phyloP scores from a whole-genome alignment of 1,140 invertebrate genomes.

The Drosophila obscura region DNA sequence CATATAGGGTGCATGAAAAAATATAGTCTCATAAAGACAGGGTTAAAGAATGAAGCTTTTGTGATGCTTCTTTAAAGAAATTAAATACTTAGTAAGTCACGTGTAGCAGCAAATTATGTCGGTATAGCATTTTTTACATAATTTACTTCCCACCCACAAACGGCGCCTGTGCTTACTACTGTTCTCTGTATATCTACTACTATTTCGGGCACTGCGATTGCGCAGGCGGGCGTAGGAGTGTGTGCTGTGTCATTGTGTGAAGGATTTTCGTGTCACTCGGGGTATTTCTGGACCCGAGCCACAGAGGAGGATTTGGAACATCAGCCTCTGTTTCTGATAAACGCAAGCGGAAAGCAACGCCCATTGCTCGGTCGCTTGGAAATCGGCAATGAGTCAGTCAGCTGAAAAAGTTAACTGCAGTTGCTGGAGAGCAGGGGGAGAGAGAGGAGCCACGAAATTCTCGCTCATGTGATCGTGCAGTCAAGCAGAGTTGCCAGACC shows the following conservation, averaged over 20 bases:
- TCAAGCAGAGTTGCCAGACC: slow-evolving; percentile 32
- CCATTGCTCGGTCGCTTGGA: slow-evolving; percentile 31
- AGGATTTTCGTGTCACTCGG: slow-evolving; percentile 54
- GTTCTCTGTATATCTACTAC: slow-evolving; percentile 56
- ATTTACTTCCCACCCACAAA: slow-evolving; percentile 16
- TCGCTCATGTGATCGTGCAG: slow-evolving; percentile 46
- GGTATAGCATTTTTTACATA: slow-evolving; percentile 34
- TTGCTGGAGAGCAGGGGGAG: slow-evolving; percentile 16
- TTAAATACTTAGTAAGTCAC: neutral
- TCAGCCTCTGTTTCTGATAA: slow-evolving; percentile 44
- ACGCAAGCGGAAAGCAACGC: slow-evolving; percentile 40
- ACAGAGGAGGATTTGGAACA: slow-evolving; percentile 32
- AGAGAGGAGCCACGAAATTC: slow-evolving; percentile 19
- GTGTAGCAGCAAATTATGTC: slow-evolving; percentile 9
- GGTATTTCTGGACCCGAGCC: slow-evolving; percentile 40
- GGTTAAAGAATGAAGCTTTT: too few species aligned
- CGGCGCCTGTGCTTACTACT: slow-evolving; percentile 9
- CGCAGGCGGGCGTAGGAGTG: slow-evolving; percentile 40
- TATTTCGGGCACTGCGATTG: slow-evolving; percentile 61
- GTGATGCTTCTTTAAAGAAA: too few species aligned
- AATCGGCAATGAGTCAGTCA: slow-evolving; percentile 25
- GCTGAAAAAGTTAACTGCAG: slow-evolving; percentile 32
- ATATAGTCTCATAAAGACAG: too few species aligned
- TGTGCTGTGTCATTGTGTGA: slow-evolving; percentile 49
- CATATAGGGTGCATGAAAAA: too few species aligned